These are phyloP conservation scores for Plodia interpunctella DNA, from an alignment of 1,140 invertebrate genomes.

Conservation along the genomic window DNA sequence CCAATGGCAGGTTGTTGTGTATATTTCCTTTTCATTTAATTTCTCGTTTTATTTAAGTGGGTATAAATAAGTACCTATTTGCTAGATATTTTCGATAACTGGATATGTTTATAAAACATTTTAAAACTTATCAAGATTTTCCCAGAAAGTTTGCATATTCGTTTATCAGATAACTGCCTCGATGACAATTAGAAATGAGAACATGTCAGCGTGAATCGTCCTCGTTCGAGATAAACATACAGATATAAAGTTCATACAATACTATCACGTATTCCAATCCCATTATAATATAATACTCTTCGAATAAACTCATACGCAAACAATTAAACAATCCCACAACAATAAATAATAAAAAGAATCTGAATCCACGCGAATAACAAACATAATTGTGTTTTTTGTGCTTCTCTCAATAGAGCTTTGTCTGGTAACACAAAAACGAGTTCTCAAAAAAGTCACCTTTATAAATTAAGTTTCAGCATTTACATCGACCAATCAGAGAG, in stretches of 20 bases:
- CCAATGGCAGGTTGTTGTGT: too few relatives aligned
- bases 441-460: slow-evolving; percentile 73
- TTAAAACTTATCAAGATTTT: background rate
- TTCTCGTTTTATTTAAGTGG: too few relatives aligned
- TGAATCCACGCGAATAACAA: slow-evolving; percentile 63
- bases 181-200: background rate
- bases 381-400: slow-evolving; percentile 71
- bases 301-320: slow-evolving; percentile 23
- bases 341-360: slow-evolving; percentile 53
- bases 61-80: background rate
- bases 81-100: background rate
- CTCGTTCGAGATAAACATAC: background rate
- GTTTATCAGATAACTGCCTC: background rate
- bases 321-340: slow-evolving; percentile 48
- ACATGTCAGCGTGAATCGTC: background rate
- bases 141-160: slow-evolving; percentile 1
- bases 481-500: slow-evolving; percentile 40
- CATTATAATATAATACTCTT: slow-evolving; percentile 14
- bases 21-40: too few relatives aligned
- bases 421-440: slow-evolving; percentile 46
- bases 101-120: background rate
- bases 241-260: background rate
- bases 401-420: slow-evolving; percentile 62
- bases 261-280: slow-evolving; percentile 7
- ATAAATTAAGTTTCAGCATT: slow-evolving; percentile 70